Conservation (phyloP, 92 coral and sea anemone genomes). For the Porites divaricata region DNA sequence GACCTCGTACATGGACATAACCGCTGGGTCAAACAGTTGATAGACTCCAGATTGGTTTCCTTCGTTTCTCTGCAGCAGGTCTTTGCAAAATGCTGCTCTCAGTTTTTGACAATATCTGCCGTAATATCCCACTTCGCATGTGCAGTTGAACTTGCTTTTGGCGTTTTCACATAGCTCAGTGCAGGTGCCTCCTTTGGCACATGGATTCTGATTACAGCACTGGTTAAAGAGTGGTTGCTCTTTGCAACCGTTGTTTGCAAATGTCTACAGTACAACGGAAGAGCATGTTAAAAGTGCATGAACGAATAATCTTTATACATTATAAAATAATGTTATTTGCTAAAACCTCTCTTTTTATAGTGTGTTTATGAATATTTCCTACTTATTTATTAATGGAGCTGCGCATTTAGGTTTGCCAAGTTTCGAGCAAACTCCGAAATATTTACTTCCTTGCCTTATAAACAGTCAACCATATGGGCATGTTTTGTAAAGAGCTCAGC, state of each 20-base stretch:
- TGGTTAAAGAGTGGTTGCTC: constrained; percentile 34
- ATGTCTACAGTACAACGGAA: neutral
- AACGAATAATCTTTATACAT: no score
- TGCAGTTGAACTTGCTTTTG: constrained; percentile 54
- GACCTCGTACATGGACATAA: neutral
- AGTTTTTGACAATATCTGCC: constrained; percentile 45
- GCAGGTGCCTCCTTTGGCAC: constrained; percentile 60
- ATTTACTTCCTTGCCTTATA: no score
- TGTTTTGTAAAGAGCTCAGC: no score
- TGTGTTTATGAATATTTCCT: no score
- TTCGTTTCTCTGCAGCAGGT: neutral
- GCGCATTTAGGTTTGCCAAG: no score
- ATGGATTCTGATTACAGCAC: constrained; percentile 42
- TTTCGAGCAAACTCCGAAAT: no score
- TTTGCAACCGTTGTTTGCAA: neutral
- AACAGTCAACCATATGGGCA: no score
- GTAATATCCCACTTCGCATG: constrained; percentile 29
- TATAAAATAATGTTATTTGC: no score
- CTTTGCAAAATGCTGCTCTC: neutral
- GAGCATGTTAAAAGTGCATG: no score
- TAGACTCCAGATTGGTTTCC: neutral
- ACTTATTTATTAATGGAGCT: no score
- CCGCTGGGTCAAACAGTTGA: constrained; percentile 11
- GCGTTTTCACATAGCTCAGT: constrained; percentile 53
- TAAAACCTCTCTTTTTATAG: no score